A percentile compares a stretch with the other conserved stretches of the same genome.
Evolutionary conservation across 2,797 vertebrate species (phyloP).

Genomic region (Cyclopterus lumpus): DNA sequence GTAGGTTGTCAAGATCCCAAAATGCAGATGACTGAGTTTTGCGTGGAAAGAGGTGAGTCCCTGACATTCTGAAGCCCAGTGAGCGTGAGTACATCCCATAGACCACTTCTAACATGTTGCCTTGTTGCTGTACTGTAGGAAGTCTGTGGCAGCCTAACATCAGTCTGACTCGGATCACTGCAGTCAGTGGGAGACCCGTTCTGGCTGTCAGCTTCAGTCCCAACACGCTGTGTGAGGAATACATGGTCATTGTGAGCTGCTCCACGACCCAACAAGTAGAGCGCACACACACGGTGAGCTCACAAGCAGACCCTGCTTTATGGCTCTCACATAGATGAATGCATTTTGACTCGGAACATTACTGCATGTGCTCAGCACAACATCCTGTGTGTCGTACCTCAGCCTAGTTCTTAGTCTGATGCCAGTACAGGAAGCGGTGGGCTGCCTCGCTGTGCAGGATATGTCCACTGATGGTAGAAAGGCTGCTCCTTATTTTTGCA

Average conservation of each 20-base stretch:
- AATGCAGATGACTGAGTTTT: slow-evolving; percentile 71
- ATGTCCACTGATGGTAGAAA: slow-evolving; percentile 10
- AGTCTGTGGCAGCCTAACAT: slow-evolving; percentile 78
- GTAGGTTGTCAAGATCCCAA: slow-evolving; percentile 70
- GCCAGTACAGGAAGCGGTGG: not conserved
- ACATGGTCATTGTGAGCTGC: slow-evolving; percentile 60
- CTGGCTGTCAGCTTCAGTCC: slow-evolving; percentile 71
- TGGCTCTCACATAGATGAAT: not conserved
- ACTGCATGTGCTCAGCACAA: slow-evolving; percentile 16
- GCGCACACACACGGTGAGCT: slow-evolving; percentile 32
- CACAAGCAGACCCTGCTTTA: no score
- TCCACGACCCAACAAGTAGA: rapidly evolving
- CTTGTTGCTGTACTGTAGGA: slow-evolving; percentile 60
- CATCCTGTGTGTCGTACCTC: slow-evolving; percentile 20
- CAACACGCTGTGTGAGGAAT: slow-evolving; percentile 50
- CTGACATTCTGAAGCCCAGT: not conserved
- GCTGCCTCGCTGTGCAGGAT: not conserved
- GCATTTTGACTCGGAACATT: slow-evolving; percentile 45
- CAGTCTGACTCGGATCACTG: slow-evolving; percentile 20
- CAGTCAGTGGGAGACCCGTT: not conserved
- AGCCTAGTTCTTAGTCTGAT: slow-evolving; percentile 38
- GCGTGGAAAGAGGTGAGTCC: slow-evolving; percentile 77
- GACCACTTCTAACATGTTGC: not conserved
- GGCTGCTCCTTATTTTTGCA: not conserved
- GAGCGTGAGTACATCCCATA: not conserved